Conservation (phyloP, 2,797 vertebrate genomes). For the Centroberyx gerrardi region DNA sequence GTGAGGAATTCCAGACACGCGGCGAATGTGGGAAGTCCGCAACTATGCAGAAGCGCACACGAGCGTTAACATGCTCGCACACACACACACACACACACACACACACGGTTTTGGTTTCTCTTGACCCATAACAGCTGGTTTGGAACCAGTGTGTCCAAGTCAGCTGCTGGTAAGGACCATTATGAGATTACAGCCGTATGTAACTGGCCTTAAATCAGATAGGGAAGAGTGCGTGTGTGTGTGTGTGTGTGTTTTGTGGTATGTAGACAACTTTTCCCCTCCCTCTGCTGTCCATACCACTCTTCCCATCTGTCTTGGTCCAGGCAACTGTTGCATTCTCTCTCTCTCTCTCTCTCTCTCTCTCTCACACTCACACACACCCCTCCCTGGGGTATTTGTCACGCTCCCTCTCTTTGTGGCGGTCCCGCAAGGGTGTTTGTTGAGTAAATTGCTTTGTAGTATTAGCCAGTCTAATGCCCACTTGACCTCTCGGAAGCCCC, state of each 20-base stretch:
- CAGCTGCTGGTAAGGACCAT: conserved; percentile 69
- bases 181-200: conserved; percentile 56
- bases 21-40: conserved; percentile 72
- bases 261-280: conserved; percentile 47
- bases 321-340: conserved; percentile 76
- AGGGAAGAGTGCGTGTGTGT: conserved; percentile 11
- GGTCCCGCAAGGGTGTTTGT: conserved; percentile 42
- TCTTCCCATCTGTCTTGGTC: conserved; percentile 65
- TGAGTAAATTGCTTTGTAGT: conserved; percentile 63
- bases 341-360: conserved; percentile 2
- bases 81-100: conserved; percentile 40
- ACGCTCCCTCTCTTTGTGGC: conserved; percentile 19
- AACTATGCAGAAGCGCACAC: conserved; percentile 46
- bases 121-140: conserved; percentile 74
- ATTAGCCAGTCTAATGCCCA: conserved; percentile 61
- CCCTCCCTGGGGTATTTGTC: conserved; percentile 55
- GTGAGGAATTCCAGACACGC: conserved; percentile 70
- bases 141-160: conserved; percentile 44
- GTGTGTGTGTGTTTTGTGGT: conserved; percentile 1
- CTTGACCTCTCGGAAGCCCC: conserved; percentile 68
- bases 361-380: conserved; percentile 23
- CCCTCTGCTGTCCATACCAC: conserved; percentile 49
- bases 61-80: background rate
- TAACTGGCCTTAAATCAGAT: conserved; percentile 60
- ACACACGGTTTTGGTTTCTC: conserved; percentile 69